These are phyloP conservation scores for Limnephilus marmoratus DNA, from an alignment of 2,888 invertebrate genomes.

Conservation along the genomic window DNA sequence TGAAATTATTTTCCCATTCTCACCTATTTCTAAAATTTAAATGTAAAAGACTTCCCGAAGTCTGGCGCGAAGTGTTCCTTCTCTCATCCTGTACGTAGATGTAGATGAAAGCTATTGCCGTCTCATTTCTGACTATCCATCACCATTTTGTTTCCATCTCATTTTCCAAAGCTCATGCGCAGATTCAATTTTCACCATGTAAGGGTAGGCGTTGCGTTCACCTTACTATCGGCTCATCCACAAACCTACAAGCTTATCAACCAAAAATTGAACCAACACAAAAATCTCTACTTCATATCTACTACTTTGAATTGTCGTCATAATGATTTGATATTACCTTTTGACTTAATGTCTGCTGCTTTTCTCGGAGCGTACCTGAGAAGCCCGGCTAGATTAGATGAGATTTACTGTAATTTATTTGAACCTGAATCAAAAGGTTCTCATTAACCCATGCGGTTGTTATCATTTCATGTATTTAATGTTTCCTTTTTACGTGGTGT, in stretches of 20 bases:
- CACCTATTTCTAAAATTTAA: not conserved
- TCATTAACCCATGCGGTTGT: not conserved
- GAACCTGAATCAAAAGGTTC: not conserved
- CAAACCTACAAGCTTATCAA: not conserved
- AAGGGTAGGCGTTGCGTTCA: not conserved
- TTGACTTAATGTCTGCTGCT: not conserved
- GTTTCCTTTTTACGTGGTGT: not conserved
- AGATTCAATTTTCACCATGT: not conserved
- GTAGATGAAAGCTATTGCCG: constrained; percentile 22
- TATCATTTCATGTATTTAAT: not conserved
- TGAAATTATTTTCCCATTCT: not conserved
- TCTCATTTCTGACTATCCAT: constrained; percentile 29
- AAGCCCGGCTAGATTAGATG: not conserved
- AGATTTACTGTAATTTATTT: not conserved
- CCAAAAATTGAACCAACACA: not conserved
- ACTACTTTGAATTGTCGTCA: not conserved
- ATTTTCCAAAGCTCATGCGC: constrained; percentile 33
- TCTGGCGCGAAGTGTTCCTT: not conserved
- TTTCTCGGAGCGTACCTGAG: not conserved
- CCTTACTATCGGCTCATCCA: not conserved
- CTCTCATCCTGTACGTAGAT: not conserved
- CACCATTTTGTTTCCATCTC: constrained; percentile 16
- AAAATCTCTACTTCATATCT: not conserved
- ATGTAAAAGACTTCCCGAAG: not conserved
- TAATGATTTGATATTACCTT: not conserved